These are phyloP conservation scores for Monochamus alternatus DNA, from an alignment of 2,888 invertebrate genomes.

Conservation along the genomic window DNA sequence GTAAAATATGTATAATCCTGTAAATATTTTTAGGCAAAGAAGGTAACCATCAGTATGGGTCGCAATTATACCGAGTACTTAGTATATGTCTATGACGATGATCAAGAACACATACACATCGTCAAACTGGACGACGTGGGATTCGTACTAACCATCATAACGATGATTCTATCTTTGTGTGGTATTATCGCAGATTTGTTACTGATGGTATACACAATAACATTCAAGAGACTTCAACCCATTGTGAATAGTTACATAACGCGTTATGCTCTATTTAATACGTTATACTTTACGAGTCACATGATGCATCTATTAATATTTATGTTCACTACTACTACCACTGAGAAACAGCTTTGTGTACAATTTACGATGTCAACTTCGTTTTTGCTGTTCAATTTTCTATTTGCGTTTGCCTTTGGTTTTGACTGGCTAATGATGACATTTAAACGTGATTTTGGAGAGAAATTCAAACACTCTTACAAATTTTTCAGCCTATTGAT, in stretches of 20 bases:
- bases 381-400: constrained; percentile 28
- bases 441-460: constrained; percentile 16
- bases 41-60: constrained; percentile 38
- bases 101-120: neutral
- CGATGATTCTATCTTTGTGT: neutral
- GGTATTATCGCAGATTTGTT: neutral
- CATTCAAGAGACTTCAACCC: constrained; percentile 25
- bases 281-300: too few relatives aligned
- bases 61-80: neutral
- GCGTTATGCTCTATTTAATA: constrained; percentile 26
- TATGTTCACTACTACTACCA: constrained; percentile 33
- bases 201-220: neutral
- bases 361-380: constrained; percentile 44
- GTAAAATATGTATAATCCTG: neutral
- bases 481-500: constrained; percentile 28
- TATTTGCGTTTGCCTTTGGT: constrained; percentile 36
- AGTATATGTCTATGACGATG: neutral
- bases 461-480: constrained; percentile 14
- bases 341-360: constrained; percentile 33
- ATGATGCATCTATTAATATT: neutral
- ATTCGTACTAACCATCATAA: neutral
- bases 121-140: too few relatives aligned
- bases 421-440: constrained; percentile 42
- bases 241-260: constrained; percentile 31
- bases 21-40: neutral